Percentiles rank a stretch among this genome's conserved stretches.
phyloP scores from a whole-genome alignment of 1,140 invertebrate species.

The Lucilia sericata region DNA sequence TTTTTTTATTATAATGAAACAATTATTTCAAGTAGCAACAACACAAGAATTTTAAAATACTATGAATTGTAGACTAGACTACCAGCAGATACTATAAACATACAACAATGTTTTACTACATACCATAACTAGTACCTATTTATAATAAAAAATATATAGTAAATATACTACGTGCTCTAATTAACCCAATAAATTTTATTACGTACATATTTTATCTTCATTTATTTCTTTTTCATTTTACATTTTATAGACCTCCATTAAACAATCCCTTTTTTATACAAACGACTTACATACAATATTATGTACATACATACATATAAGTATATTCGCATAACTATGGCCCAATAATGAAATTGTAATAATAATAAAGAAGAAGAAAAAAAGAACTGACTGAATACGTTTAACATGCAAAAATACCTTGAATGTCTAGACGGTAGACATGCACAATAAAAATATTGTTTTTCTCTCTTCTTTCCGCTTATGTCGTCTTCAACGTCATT shows the following conservation, averaged over 20 bases:
- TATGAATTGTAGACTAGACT: too few relatives aligned
- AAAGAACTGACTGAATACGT: conserved; percentile 7
- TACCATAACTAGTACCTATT: background rate
- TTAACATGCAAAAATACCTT: conserved; percentile 34
- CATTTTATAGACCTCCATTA: background rate
- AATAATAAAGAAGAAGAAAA: background rate
- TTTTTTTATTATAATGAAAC: background rate
- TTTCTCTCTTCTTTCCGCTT: background rate
- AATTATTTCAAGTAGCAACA: conserved; percentile 5
- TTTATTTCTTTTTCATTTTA: background rate
- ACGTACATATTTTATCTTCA: background rate
- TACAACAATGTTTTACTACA: background rate
- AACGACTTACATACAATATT: too few relatives aligned
- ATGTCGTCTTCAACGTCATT: background rate
- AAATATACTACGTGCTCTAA: background rate
- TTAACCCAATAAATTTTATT: conserved; percentile 17
- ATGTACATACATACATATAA: too few relatives aligned
- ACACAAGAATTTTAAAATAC: background rate
- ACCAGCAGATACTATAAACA: background rate
- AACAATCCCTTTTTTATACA: background rate
- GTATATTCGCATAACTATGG: background rate
- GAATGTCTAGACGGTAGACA: conserved; percentile 39
- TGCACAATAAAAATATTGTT: conserved; percentile 28
- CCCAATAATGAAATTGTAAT: conserved; percentile 17
- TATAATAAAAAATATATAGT: too few relatives aligned